Conservation (phyloP, 2,797 vertebrate species). For the Kryptolebias ocellatus region DNA sequence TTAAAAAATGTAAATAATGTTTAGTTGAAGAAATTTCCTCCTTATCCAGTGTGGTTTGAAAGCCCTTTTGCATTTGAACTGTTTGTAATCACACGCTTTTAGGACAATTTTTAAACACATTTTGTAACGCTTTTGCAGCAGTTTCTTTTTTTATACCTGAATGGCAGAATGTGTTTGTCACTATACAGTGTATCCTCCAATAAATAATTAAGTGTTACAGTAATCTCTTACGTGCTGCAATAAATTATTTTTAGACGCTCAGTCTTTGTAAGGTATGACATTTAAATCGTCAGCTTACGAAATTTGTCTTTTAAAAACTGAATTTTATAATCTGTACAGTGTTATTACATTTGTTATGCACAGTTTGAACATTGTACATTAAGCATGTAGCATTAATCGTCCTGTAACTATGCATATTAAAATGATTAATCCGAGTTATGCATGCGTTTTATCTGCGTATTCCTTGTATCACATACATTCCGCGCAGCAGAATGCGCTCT, state of each 20-base stretch:
- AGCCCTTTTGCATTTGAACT: not conserved
- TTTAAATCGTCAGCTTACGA: not conserved
- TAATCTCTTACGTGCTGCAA: not conserved
- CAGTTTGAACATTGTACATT: no score
- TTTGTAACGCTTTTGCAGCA: no score
- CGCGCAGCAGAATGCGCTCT: not conserved
- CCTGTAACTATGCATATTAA: no score
- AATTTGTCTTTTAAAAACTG: not conserved
- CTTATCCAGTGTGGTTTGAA: not conserved
- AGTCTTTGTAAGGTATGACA: not conserved
- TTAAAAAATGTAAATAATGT: not conserved
- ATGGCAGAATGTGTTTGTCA: no score
- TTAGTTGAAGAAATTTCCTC: not conserved
- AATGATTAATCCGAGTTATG: not conserved
- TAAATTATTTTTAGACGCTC: not conserved
- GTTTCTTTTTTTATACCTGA: no score
- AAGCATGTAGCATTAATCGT: not conserved
- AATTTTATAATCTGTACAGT: not conserved
- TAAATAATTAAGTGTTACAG: not conserved
- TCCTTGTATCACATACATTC: not conserved
- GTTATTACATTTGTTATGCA: not conserved
- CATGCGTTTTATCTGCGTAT: not conserved
- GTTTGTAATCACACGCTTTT: no score
- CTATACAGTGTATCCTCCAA: no score
- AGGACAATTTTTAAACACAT: no score